Evolutionary conservation across 30 jellyfish, hydroid and myxozoan genomes (phyloP).

Genomic region (Nemopilema nomurai): DNA sequence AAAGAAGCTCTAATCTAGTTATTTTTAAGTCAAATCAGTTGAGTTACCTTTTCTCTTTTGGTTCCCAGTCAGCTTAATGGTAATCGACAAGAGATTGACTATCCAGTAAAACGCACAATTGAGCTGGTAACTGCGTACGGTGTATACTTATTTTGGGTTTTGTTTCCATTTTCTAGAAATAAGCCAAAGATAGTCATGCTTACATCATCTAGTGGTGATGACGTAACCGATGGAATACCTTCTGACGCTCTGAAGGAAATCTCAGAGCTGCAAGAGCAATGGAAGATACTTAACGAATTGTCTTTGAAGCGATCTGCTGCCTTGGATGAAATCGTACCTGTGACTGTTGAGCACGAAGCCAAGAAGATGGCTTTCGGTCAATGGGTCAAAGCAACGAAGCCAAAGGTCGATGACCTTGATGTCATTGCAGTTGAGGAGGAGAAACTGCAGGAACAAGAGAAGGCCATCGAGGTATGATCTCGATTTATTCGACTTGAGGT

Average conservation of each 20-base stretch:
- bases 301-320: slow-evolving; percentile 58
- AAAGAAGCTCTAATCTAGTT: too few relatives aligned
- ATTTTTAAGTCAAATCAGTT: too few relatives aligned
- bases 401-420: slow-evolving; percentile 58
- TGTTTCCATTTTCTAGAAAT: slow-evolving; percentile 6
- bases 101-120: too few relatives aligned
- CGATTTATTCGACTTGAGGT: too few relatives aligned
- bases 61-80: too few relatives aligned
- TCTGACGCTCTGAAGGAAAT: slow-evolving; percentile 37
- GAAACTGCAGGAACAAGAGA: slow-evolving; percentile 65
- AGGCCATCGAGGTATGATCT: slow-evolving; percentile 37
- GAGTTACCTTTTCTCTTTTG: too few relatives aligned
- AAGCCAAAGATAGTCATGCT: slow-evolving; percentile 67
- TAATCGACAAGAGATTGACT: too few relatives aligned
- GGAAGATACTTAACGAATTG: slow-evolving; percentile 55
- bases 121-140: too few relatives aligned
- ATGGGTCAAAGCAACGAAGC: slow-evolving; percentile 70
- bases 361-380: slow-evolving; percentile 31
- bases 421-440: slow-evolving; percentile 65
- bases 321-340: slow-evolving; percentile 67
- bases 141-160: background rate
- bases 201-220: slow-evolving; percentile 53
- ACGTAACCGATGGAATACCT: slow-evolving; percentile 33
- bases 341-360: slow-evolving; percentile 48
- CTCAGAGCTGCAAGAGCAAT: slow-evolving; percentile 46